phyloP scores from a whole-genome alignment of 1,140 invertebrate genomes.

The Aphidius ervi region DNA sequence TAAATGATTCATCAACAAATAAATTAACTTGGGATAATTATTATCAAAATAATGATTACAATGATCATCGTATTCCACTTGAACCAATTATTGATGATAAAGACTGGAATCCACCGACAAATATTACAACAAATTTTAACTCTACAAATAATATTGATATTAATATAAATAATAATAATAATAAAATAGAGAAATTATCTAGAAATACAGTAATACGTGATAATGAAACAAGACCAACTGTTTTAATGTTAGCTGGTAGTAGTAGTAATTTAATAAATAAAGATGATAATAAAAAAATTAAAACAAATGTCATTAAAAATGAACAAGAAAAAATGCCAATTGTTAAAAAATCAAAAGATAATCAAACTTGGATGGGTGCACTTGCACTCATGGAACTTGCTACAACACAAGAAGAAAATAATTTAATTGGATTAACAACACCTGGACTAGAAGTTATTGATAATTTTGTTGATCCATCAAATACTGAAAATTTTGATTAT shows the following conservation, averaged over 20 bases:
- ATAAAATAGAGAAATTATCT: background rate
- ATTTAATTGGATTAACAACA: background rate
- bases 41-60: no score
- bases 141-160: no score
- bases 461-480: background rate
- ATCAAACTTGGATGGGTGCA: constrained; percentile 60
- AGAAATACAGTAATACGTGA: constrained; percentile 26
- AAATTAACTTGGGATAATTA: no score
- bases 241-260: constrained; percentile 53
- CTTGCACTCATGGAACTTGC: constrained; percentile 66
- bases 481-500: constrained; percentile 27
- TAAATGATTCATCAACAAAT: no score
- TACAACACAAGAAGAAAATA: constrained; percentile 42
- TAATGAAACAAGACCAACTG: constrained; percentile 56
- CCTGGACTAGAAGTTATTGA: no score
- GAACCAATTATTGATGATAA: no score
- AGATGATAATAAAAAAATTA: constrained; percentile 21
- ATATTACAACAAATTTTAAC: no score
- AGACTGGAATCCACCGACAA: no score
- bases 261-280: constrained; percentile 23
- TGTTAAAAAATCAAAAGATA: constrained; percentile 44
- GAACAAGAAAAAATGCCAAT: constrained; percentile 33
- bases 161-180: no score
- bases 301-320: constrained; percentile 39
- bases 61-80: no score